Percentiles rank a stretch among this genome's conserved stretches.
Conservation (phyloP, 1,140 invertebrate species). For the Streblospio benedicti region DNA sequence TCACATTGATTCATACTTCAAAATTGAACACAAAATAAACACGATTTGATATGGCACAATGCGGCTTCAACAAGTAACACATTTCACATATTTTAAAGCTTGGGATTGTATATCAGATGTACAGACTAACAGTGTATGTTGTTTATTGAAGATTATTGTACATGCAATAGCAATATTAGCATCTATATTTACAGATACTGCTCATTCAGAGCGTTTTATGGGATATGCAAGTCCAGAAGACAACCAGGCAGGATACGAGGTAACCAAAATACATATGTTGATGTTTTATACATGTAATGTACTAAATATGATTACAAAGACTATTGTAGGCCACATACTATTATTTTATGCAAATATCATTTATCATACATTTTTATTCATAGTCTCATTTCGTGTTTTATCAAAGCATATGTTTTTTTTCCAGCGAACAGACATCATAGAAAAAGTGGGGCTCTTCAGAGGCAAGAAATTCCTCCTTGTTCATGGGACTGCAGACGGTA, state of each 20-base stretch:
- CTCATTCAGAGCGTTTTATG: conserved; percentile 10
- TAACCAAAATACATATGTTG: not conserved
- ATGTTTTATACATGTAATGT: not conserved
- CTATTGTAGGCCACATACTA: too few species aligned
- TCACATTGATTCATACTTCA: too few species aligned
- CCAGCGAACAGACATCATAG: conserved; percentile 8
- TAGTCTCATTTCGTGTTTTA: not conserved
- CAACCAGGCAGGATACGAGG: not conserved
- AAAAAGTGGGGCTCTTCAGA: conserved; percentile 7
- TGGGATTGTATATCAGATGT: too few species aligned
- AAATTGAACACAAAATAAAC: too few species aligned
- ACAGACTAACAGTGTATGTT: too few species aligned
- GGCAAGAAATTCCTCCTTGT: conserved; percentile 8
- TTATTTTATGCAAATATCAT: not conserved
- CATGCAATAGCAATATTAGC: not conserved
- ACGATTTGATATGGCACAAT: too few species aligned
- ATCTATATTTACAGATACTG: conserved; percentile 3
- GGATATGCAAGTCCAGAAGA: conserved; percentile 2
- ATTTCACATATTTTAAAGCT: too few species aligned
- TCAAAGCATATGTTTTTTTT: not conserved
- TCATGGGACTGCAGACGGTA: conserved; percentile 10
- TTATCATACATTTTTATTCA: not conserved
- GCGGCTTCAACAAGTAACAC: too few species aligned
- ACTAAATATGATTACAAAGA: not conserved
- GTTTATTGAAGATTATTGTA: too few species aligned